phyloP scores from a whole-genome alignment of 2,113 vertebrate species.

The Malurus alboscapulatus region DNA sequence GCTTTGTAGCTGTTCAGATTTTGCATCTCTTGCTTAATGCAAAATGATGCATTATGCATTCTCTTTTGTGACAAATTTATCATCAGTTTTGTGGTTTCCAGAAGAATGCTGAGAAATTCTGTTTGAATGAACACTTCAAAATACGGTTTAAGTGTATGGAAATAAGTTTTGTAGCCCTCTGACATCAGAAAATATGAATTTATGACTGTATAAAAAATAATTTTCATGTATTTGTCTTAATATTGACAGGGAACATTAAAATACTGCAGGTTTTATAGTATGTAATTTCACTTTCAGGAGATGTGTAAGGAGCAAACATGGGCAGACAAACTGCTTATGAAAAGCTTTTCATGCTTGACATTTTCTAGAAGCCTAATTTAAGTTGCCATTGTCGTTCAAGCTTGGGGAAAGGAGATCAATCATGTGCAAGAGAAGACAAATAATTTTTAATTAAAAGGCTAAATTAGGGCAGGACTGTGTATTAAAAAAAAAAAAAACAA shows the following conservation, averaged over 20 bases:
- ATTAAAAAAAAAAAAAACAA: not conserved
- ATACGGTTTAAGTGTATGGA: not conserved
- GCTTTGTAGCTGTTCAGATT: not conserved
- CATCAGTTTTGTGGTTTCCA: not conserved
- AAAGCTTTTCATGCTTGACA: not conserved
- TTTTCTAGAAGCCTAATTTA: slow-evolving; percentile 17
- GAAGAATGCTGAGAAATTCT: not conserved
- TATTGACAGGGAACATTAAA: not conserved
- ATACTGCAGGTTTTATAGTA: not conserved
- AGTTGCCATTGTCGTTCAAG: not conserved
- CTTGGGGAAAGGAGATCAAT: not conserved
- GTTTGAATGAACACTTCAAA: not conserved
- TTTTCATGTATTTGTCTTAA: not conserved
- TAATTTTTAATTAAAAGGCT: not conserved
- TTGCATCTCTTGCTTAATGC: not conserved
- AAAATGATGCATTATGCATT: not conserved
- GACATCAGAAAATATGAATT: not conserved
- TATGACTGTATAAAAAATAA: not conserved
- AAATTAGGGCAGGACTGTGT: not conserved
- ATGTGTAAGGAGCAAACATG: not conserved
- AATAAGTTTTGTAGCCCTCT: not conserved
- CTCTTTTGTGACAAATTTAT: not conserved
- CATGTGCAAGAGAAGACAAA: not conserved
- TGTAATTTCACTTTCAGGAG: not conserved
- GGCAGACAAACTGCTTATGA: not conserved